phyloP scores from a whole-genome alignment of 2,888 invertebrate genomes.

The Crioceris asparagi region DNA sequence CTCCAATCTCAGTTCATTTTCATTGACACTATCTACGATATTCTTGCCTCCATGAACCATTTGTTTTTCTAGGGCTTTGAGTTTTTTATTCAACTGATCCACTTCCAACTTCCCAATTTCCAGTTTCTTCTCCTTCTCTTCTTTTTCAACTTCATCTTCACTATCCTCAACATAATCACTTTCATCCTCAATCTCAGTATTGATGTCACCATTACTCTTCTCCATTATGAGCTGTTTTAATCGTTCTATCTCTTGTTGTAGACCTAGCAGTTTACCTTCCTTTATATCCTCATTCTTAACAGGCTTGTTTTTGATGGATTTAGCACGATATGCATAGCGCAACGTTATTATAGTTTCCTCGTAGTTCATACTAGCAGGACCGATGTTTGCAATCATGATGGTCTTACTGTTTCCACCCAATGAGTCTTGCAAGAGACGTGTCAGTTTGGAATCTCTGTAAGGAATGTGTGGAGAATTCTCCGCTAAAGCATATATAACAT shows the following conservation, averaged over 20 bases:
- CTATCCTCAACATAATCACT: conserved; percentile 25
- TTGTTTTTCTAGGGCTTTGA: conserved; percentile 83
- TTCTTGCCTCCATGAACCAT: conserved; percentile 90
- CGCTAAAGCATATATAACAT: conserved; percentile 95
- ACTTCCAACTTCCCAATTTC: conserved; percentile 50
- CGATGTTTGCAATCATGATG: conserved; percentile 98
- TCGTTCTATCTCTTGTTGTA: conserved; percentile 86
- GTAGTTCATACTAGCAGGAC: conserved; percentile 95
- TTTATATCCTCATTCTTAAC: conserved; percentile 99
- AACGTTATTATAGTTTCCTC: conserved; percentile 96
- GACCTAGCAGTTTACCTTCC: conserved; percentile 86
- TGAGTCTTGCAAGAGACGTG: conserved; percentile 92
- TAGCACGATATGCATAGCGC: conserved; percentile 60
- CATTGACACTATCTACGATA: conserved; percentile 89
- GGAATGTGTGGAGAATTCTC: conserved; percentile 93
- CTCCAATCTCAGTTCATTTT: conserved; percentile 83
- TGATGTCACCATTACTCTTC: conserved; percentile 28
- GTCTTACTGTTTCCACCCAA: conserved; percentile 92
- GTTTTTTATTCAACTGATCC: conserved; percentile 65
- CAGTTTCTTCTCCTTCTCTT: conserved; percentile 36
- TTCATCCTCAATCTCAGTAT: conserved; percentile 25
- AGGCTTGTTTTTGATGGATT: conserved; percentile 98
- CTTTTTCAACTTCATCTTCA: conserved; percentile 36
- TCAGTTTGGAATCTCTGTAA: conserved; percentile 94
- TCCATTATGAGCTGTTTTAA: conserved; percentile 34